Evolutionary conservation across 2,888 invertebrate genomes (phyloP), one percentile per base, ranked within the genome.

Genomic region (Lithophane ornitopus): DNA sequence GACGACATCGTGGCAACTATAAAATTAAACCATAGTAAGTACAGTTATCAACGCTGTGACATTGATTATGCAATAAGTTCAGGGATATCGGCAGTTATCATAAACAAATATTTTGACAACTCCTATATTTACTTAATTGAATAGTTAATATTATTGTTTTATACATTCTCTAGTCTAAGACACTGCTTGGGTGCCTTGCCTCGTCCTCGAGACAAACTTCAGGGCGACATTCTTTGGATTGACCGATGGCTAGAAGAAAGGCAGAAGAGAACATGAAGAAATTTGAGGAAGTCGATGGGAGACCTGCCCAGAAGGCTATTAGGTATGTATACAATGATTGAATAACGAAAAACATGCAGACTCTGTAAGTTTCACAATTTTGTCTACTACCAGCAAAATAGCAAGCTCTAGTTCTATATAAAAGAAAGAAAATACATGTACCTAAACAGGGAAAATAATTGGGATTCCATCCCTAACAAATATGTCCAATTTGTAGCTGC

Each of bases 1-100:
- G 71, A 62, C 3, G 90, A 78, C 94, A 94, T 94, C 39, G 70
- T n/a, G 2, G 28, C 7, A 74, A 58, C 67, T 68, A n/a, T 58
- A 66, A 65, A 67, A 79, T 68, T 26, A 34, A 67, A 58, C 22
- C 41, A 14, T 44, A 26, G 1, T 76, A 58, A 9, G 19, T 66
- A 4, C 41, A 9, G 39, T 34, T 80, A 80, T 46, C 68, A 65
- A 68, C 12, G 26, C 26, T 19, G 34, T 65, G 63, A 75, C 79
- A 75, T 70, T 82, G 52, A 65, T 68, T 70, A 70, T 61, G 56
- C 8, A 82, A 68, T 68, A 62, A 82, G 68, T 75, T 78, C 83
- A 80, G 9, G 44, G 73, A 74, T 69, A 66, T 58, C n/a, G 44
- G 16, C 46, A 68, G 46, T 26, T 80, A 74, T 62, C 70, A 8